Evolutionary conservation across 2,113 vertebrate species (phyloP), one percentile per base, ranked within the genome.

Genomic region (Condylura cristata): DNA sequence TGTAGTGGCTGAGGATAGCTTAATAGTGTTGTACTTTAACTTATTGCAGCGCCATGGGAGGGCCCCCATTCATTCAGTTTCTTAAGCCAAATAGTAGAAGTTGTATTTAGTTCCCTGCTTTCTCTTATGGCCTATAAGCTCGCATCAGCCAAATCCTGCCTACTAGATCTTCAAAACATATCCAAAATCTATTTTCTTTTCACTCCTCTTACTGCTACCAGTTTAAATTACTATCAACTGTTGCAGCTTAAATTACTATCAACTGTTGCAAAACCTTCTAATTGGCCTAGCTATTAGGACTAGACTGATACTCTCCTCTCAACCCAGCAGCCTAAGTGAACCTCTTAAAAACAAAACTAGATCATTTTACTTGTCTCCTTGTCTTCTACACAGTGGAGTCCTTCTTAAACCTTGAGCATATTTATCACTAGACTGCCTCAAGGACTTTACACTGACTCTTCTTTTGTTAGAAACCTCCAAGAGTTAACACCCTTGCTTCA

Each of bases 321-420:
- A 70, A 68, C 6, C 28, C 14, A 44, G 48, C 12, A 87, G 48
- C 39, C 71, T 48, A n/a, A 87, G 20, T 13, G 51, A 79, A 41
- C 41, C 7, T 85, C 61, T 90, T 70, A 56, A 83, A 86, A 78
- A 12, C 75, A 92, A 79, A 86, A 58, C 48, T 65, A 90, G 28
- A 70, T 78, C 8, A 41, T 8, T 7, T 32, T 41, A 34, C 48
- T 3, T 48, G 17, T 90, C 34, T 80, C 12, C 56, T 79, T 61
- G 68, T 34, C 60, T 89, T 74, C 51, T 22, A 46, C 17, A 78
- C 22, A 61, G 5, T 10, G 41, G 14, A 30, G 13, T 83, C 48
- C 44, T 83, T 32, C 46, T 39, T 74, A 56, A 51, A 80, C 60
- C 37, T 75, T 68, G 41, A 58, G 41, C 30, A 48, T 2, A 84